These are phyloP conservation scores for Hormiphora californensis DNA, from an alignment of 37 sponge, comb jelly and placozoan species.

Conservation along the genomic window DNA sequence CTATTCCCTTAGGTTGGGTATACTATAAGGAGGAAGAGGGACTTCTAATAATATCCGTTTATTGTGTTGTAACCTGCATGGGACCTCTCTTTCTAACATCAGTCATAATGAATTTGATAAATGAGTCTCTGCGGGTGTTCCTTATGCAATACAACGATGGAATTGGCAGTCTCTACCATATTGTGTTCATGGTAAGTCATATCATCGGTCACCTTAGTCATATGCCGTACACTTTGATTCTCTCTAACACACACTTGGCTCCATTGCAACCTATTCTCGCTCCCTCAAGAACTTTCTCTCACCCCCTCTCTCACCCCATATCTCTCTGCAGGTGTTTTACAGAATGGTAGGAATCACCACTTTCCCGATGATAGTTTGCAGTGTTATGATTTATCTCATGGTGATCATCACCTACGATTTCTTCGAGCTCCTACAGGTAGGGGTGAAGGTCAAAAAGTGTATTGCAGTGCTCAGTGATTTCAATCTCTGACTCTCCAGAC, in stretches of 20 bases:
- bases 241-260: no score
- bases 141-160: conserved; percentile 71
- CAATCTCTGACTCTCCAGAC: no score
- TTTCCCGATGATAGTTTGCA: background rate
- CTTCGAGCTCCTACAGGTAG: background rate
- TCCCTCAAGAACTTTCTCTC: no score
- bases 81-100: conserved; percentile 77
- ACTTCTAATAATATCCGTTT: conserved; percentile 64
- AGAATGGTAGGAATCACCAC: background rate
- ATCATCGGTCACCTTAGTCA: no score
- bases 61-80: conserved; percentile 69
- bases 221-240: no score
- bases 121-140: conserved; percentile 72
- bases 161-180: conserved; percentile 60
- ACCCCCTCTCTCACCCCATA: no score
- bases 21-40: conserved; percentile 57
- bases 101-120: conserved; percentile 65
- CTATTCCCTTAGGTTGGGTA: conserved; percentile 59
- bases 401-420: background rate
- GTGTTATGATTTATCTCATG: background rate
- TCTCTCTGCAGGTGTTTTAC: background rate
- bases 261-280: no score
- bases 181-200: conserved; percentile 51
- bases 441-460: no score
- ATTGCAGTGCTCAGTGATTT: no score